phyloP scores from a whole-genome alignment of 2,888 invertebrate genomes.

The Temnothorax unifasciatus region DNA sequence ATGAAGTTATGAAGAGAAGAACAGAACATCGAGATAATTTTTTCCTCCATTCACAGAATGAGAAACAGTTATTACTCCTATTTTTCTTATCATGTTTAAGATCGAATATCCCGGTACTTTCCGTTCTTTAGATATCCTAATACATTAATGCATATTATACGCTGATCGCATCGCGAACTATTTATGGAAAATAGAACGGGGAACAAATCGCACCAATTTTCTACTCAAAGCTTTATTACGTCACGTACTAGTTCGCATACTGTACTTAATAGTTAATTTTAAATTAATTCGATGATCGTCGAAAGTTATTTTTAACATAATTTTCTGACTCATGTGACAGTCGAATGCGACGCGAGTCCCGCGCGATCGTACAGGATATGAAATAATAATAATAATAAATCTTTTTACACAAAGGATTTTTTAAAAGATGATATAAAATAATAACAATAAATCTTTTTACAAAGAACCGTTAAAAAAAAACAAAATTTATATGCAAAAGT shows the following conservation, averaged over 20 bases:
- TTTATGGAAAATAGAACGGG: conserved; percentile 54
- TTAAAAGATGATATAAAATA: too few relatives aligned
- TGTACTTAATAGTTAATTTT: conserved; percentile 39
- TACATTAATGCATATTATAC: neutral
- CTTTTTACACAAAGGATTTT: neutral
- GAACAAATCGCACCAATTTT: conserved; percentile 48
- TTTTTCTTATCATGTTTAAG: neutral
- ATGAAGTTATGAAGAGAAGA: neutral
- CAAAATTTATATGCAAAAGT: neutral
- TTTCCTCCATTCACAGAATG: neutral
- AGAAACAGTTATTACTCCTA: neutral
- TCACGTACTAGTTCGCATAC: conserved; percentile 50
- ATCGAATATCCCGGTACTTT: neutral
- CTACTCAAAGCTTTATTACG: conserved; percentile 54
- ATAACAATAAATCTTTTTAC: neutral
- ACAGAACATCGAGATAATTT: neutral
- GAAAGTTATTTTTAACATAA: conserved; percentile 46
- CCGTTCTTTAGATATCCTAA: neutral
- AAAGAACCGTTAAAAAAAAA: neutral
- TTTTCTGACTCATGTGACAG: conserved; percentile 18
- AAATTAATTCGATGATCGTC: conserved; percentile 47
- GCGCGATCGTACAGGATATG: neutral
- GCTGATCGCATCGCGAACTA: conserved; percentile 37
- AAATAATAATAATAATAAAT: neutral
- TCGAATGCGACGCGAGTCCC: neutral